A percentile compares a stretch with the other conserved stretches of the same genome.
phyloP scores from a whole-genome alignment of 2,888 invertebrate species.

The Ochropleura leucogaster region DNA sequence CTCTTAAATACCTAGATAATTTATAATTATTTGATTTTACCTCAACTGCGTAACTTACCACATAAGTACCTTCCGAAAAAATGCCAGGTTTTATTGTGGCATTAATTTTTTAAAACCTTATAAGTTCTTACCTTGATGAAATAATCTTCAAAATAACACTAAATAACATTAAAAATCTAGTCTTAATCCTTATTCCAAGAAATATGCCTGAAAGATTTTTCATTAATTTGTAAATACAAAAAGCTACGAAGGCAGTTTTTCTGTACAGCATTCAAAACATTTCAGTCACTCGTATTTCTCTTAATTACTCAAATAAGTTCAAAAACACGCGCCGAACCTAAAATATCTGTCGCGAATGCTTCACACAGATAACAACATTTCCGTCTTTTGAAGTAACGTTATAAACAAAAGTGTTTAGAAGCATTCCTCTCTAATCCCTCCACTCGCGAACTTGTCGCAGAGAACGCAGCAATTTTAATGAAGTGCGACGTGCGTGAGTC shows the following conservation, averaged over 20 bases:
- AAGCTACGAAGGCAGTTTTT: background rate
- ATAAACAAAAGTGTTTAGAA: constrained; percentile 40
- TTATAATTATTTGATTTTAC: too few relatives aligned
- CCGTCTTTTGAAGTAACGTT: constrained; percentile 35
- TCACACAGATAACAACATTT: constrained; percentile 38
- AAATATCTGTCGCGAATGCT: constrained; percentile 24
- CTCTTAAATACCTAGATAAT: too few relatives aligned
- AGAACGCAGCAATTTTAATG: constrained; percentile 45
- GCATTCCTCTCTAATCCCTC: constrained; percentile 13
- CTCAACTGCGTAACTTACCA: too few relatives aligned
- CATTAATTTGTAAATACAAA: constrained; percentile 13
- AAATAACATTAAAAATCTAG: background rate
- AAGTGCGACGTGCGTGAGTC: constrained; percentile 40
- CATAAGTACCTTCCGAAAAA: too few relatives aligned
- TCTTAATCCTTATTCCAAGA: constrained; percentile 1
- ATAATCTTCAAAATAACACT: background rate
- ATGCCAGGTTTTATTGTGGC: too few relatives aligned
- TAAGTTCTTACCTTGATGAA: too few relatives aligned
- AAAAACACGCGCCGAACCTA: constrained; percentile 38
- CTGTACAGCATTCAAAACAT: constrained; percentile 8
- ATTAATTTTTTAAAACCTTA: too few relatives aligned
- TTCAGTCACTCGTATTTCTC: constrained; percentile 12
- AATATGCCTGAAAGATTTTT: background rate
- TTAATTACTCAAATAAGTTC: constrained; percentile 46
- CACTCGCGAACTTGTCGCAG: constrained; percentile 25